These are phyloP conservation scores for Oreochromis aureus DNA, from an alignment of 2,113 vertebrate genomes.

Conservation along the genomic window DNA sequence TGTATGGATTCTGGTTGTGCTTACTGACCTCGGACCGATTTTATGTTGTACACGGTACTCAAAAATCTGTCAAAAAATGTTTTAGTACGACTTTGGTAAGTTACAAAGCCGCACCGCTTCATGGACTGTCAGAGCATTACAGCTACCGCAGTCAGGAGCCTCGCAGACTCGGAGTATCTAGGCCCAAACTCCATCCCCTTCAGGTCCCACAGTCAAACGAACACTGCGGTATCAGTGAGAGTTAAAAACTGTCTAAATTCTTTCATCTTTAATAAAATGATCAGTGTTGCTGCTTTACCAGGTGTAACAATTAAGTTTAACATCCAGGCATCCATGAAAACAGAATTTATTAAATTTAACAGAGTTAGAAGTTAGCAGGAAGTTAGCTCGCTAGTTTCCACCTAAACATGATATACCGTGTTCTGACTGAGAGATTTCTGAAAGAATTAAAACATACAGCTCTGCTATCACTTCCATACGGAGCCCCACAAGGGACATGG, in stretches of 20 bases:
- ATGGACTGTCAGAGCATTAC: neutral
- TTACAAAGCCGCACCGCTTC: neutral
- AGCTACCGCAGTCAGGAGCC: neutral
- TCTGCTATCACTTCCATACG: neutral
- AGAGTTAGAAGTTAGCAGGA: neutral
- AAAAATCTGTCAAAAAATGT: neutral
- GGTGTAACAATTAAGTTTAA: neutral
- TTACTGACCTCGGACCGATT: neutral
- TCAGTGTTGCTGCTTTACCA: neutral
- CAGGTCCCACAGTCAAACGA: neutral
- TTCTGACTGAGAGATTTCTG: neutral
- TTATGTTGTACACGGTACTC: neutral
- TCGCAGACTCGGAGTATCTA: neutral
- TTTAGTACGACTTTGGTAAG: neutral
- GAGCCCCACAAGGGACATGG: neutral
- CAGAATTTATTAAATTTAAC: neutral
- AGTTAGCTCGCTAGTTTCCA: neutral
- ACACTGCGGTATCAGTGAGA: neutral
- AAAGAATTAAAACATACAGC: neutral
- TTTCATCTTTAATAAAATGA: neutral
- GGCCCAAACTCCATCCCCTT: fast-evolving
- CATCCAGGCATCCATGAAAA: neutral
- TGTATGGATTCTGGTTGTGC: neutral
- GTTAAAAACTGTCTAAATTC: neutral
- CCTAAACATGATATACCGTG: neutral